These are phyloP conservation scores for Chaenodraco wilsoni DNA, from an alignment of 2,797 vertebrate genomes.

Conservation along the genomic window DNA sequence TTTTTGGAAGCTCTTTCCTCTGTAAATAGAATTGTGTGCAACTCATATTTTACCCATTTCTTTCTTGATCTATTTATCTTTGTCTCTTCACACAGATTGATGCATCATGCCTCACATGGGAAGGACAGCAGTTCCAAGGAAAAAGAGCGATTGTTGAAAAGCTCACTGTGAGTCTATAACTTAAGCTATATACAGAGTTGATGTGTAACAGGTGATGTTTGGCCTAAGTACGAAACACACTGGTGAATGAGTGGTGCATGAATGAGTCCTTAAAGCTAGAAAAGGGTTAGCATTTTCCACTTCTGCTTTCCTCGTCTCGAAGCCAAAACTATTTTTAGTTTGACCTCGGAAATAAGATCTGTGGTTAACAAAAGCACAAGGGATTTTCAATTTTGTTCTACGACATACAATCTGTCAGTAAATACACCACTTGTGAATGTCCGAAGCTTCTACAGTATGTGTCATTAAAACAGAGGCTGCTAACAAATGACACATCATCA, in stretches of 20 bases:
- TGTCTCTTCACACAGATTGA: conserved; percentile 86
- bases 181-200: background rate
- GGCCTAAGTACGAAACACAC: background rate
- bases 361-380: too few relatives aligned
- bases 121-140: conserved; percentile 97
- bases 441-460: too few relatives aligned
- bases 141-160: conserved; percentile 98
- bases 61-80: background rate
- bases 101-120: conserved; percentile 98
- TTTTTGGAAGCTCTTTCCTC: background rate
- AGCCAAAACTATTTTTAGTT: too few relatives aligned
- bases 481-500: too few relatives aligned
- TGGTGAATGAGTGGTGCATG: background rate
- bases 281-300: too few relatives aligned
- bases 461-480: too few relatives aligned
- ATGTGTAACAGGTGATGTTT: background rate
- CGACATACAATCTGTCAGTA: too few relatives aligned
- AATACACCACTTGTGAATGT: too few relatives aligned
- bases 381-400: too few relatives aligned
- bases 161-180: conserved; percentile 90
- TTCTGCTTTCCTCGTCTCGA: too few relatives aligned
- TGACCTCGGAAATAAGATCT: too few relatives aligned
- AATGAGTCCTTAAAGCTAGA: too few relatives aligned
- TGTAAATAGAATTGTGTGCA: background rate
- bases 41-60: conserved; percentile 8